These are phyloP conservation scores for Sinocyclocheilus rhinocerous DNA, from an alignment of 2,113 vertebrate genomes.

Conservation along the genomic window DNA sequence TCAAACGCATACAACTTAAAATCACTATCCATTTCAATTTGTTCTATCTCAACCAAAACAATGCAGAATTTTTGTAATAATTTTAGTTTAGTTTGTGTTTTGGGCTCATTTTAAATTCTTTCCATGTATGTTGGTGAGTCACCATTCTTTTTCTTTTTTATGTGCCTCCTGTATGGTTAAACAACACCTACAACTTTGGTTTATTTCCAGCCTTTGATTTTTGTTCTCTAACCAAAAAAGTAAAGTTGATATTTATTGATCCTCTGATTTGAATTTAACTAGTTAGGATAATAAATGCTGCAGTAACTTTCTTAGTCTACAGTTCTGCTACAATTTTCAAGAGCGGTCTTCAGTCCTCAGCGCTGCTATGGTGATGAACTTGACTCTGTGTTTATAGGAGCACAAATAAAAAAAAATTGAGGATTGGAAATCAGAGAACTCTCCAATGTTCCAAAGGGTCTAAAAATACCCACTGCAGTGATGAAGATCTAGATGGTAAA, in stretches of 20 bases:
- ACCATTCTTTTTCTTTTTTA: too few relatives aligned
- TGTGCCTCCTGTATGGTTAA: too few relatives aligned
- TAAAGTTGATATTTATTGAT: not conserved
- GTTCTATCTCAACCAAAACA: not conserved
- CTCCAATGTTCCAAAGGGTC: too few relatives aligned
- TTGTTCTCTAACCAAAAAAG: too few relatives aligned
- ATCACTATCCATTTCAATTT: not conserved
- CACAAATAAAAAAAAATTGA: not conserved
- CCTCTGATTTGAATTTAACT: not conserved
- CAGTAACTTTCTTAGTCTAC: not conserved
- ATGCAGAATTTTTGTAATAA: not conserved
- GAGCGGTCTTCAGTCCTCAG: not conserved
- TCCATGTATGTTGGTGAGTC: not conserved
- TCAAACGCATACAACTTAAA: not conserved
- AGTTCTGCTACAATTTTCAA: not conserved
- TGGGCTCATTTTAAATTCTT: too few relatives aligned
- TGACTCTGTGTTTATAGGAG: not conserved
- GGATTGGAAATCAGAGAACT: too few relatives aligned
- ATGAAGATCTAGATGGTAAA: not conserved
- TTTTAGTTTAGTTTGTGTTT: not conserved
- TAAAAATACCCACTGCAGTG: not conserved
- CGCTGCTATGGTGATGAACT: not conserved
- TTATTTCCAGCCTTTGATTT: too few relatives aligned
- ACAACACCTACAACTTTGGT: too few relatives aligned
- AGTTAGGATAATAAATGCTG: not conserved